Evolutionary conservation across 2,797 vertebrate genomes (phyloP).

Genomic region (Hyperoplus lanceolatus): DNA sequence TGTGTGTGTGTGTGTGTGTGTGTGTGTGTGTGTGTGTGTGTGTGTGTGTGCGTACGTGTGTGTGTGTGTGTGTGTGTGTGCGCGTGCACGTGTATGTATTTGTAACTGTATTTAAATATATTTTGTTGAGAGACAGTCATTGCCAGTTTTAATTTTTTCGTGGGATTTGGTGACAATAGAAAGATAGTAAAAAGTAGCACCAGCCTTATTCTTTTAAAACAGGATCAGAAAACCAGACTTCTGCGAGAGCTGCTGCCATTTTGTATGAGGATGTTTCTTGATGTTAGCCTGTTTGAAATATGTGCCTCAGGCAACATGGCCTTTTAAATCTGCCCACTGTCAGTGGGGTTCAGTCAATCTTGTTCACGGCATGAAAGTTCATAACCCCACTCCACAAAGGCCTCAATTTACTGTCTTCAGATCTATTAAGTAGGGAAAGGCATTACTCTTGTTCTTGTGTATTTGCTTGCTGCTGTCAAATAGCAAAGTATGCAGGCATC

Average conservation of each 20-base stretch:
- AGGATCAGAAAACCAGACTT: background rate
- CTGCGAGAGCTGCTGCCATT: slow-evolving; percentile 4
- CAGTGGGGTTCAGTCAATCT: slow-evolving; percentile 14
- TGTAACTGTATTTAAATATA: no score
- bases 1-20: no score
- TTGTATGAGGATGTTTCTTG: slow-evolving; percentile 7
- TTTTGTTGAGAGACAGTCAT: background rate
- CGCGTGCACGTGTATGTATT: no score
- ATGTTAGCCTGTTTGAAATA: slow-evolving; percentile 53
- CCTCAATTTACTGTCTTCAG: background rate
- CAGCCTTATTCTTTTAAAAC: background rate
- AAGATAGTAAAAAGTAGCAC: background rate
- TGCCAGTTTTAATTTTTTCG: background rate
- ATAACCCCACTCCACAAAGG: background rate
- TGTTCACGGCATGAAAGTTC: slow-evolving; percentile 6
- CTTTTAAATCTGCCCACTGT: slow-evolving; percentile 34
- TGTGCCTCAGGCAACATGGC: slow-evolving; percentile 9
- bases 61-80: no score
- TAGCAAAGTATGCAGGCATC: background rate
- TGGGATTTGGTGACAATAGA: background rate
- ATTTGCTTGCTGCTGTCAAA: background rate
- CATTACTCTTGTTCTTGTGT: background rate
- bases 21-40: no score
- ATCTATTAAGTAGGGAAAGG: background rate
- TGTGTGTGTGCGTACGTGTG: no score